These are phyloP conservation scores for Neoscelio sp. DNA, from an alignment of 2,888 invertebrate species.

Conservation along the genomic window DNA sequence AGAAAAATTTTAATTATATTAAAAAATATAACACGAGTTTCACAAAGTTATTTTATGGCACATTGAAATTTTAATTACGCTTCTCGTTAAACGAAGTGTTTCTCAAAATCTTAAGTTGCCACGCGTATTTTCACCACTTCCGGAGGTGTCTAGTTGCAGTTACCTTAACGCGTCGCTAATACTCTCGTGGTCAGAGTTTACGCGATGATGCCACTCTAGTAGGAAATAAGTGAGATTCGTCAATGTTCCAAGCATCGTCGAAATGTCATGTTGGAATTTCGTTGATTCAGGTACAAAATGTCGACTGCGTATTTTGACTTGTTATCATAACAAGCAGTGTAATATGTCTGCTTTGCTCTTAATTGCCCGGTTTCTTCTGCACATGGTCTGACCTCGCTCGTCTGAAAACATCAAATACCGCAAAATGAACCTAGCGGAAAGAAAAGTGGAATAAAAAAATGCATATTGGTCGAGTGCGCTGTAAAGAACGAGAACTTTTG, in stretches of 20 bases:
- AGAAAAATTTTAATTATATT: no score
- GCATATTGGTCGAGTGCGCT: neutral
- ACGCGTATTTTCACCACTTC: slow-evolving; percentile 4
- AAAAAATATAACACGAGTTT: slow-evolving; percentile 1
- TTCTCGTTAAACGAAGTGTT: neutral
- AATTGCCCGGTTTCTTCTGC: slow-evolving; percentile 9
- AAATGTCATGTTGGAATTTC: slow-evolving; percentile 32
- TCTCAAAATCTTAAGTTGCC: neutral
- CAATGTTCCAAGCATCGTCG: slow-evolving; percentile 23
- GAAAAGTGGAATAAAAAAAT: slow-evolving; percentile 7
- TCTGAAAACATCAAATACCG: slow-evolving; percentile 6
- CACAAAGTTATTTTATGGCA: neutral
- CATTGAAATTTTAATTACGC: slow-evolving; percentile 2
- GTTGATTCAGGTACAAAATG: slow-evolving; percentile 4
- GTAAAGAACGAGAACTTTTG: slow-evolving; percentile 8
- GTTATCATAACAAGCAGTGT: slow-evolving; percentile 9
- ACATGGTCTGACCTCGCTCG: no score
- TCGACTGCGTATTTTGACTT: neutral
- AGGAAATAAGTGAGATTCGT: slow-evolving; percentile 6
- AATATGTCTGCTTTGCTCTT: neutral
- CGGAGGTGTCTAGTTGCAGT: slow-evolving; percentile 4
- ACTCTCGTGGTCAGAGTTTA: neutral
- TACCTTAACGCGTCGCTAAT: slow-evolving; percentile 31
- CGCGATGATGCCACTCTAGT: neutral
- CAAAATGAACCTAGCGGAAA: neutral